Evolutionary conservation across 2,797 vertebrate genomes (phyloP), one percentile per base, ranked within the genome.

Genomic region (Pseudopleuronectes americanus): DNA sequence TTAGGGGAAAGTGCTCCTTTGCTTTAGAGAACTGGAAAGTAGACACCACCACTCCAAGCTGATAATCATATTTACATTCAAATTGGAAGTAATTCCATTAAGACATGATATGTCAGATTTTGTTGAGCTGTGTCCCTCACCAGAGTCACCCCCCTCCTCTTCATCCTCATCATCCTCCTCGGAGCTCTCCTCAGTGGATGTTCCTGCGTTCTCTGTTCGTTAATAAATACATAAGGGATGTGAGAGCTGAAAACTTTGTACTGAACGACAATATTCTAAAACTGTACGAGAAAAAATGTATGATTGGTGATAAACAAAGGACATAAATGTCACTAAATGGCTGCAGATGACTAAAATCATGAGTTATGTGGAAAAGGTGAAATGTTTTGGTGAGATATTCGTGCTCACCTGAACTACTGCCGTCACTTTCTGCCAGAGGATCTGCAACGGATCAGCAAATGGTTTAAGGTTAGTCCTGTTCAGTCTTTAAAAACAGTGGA

Each of bases 181-280:
- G 8, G 93, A 92, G 80, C 92, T 93, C 9, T 90, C 92, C 21
- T 92, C 92, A 0, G 81, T 69, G 45, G 89, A 91, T 0, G 88
- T 84, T 26, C 62, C 90, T 0, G 85, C 5, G 51, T 82, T 83
- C 8, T 93, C 91, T 92, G 65, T 64, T 64, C 0, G n/a, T n/a
- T n/a, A n/a, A n/a, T n/a, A 5, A 24, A 68, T 19, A 47, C 8
- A 3, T n/a, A 26, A 68, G n/a, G 9, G 21, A 41, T 22, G 26
- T 6, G 51, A 51, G 45, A 41, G 36, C 12, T 8, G 14, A 71
- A 41, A 70, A 53, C 3, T 1, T 47, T 70, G 2, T 21, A 21
- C 2, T 21, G 16, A 57, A 52, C 47, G 36, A 38, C 9, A 41
- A 14, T 3, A 41, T 10, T 10, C 4, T 41, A 2, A 38, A 26